Percentiles rank a stretch among this genome's conserved stretches.
Evolutionary conservation across 2,113 vertebrate species (phyloP).

Genomic region (Rhipidura dahli): DNA sequence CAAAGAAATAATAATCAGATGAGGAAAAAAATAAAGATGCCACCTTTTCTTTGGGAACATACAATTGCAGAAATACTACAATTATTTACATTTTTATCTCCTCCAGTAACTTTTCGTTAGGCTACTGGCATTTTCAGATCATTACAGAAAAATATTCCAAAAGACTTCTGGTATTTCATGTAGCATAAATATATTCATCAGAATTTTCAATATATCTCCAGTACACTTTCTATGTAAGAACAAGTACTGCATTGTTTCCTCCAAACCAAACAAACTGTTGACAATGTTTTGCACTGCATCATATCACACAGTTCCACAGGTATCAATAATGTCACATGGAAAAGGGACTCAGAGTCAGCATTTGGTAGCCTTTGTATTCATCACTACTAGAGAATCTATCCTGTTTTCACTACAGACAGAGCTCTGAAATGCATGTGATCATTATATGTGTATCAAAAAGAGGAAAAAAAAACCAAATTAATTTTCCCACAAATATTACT

Average conservation of each 20-base stretch:
- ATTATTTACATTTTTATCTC: not conserved
- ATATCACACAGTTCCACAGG: not conserved
- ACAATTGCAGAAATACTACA: not conserved
- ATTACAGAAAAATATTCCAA: not conserved
- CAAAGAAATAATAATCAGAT: not conserved
- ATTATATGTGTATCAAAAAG: not conserved
- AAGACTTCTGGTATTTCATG: not conserved
- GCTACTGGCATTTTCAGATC: not conserved
- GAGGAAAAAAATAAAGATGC: not conserved
- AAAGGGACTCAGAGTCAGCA: not conserved
- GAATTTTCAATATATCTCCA: not conserved
- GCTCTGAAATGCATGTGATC: not conserved
- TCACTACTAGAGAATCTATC: not conserved
- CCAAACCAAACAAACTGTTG: accelerated
- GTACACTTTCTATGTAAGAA: not conserved
- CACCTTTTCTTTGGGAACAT: not conserved
- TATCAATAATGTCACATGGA: not conserved
- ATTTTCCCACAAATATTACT: not conserved
- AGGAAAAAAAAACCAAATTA: not conserved
- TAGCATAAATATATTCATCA: not conserved
- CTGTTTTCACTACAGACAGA: not conserved
- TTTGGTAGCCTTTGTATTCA: not conserved
- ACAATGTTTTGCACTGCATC: not conserved
- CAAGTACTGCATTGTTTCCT: not conserved
- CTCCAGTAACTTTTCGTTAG: not conserved